Base-by-base conservation (phyloP, 2,113 vertebrate genomes). In the Trachemys scripta region DNA sequence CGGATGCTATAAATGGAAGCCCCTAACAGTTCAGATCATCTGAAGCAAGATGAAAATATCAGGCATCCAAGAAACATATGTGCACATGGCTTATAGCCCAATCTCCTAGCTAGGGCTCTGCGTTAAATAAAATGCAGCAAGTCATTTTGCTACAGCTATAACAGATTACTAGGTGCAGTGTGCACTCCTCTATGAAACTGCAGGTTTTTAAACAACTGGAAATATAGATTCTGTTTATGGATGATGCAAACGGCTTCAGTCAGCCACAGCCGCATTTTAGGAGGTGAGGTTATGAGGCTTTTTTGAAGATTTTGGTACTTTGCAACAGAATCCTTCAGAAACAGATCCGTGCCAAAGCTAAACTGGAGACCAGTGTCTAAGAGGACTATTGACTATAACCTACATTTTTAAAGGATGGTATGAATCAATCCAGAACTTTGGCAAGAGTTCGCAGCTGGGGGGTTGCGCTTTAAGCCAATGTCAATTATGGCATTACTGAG, bases 401-500 rank as follows among this genome's bases (percentile, higher is more conserved):
- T 95, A 54, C 81, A 85, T 85, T 94, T 97, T 83, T 96, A 92
- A 94, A 97, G 96, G 96, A 97, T 93, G 95, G 92, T 95, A 96
- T 97, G 96, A 97, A 97, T 97, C 90, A 96, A 90, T 93, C 92
- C 92, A 89, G 95, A 95, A 95, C 94, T 88, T 97, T 97, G 98
- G 97, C 98, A 98, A 91, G 95, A 56, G 94, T 94, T 97, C 57
- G 8, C 65, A 25, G 93, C 14, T 90, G 49, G 51, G 25, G 69
- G 94, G 95, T 98, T 97, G 94, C 89, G 92, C 96, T 96, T 97
- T 96, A 97, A 98, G 97, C 97, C 97, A 97, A 95, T 97, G 98
- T 97, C 98, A 97, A 97, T 98, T 98, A 98, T 98, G 98, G 98
- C 98, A 98, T 98, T 98, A 96, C 85, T 89, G 96, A 97, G 97